These are phyloP conservation scores for Antrozous pallidus DNA, from an alignment of 2,797 vertebrate genomes.

Conservation along the genomic window DNA sequence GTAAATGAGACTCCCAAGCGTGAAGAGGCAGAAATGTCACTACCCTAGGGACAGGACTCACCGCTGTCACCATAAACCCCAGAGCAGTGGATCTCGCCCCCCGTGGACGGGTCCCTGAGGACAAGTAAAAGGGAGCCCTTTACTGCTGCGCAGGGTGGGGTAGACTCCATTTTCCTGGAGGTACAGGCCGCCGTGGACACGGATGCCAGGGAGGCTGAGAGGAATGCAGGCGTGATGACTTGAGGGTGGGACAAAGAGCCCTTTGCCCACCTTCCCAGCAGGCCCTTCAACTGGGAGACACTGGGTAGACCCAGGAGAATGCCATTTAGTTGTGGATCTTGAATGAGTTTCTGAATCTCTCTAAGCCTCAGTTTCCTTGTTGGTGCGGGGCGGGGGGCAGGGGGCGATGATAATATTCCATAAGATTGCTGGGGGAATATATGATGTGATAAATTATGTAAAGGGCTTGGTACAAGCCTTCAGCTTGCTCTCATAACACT, in stretches of 20 bases:
- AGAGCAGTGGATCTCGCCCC: not conserved
- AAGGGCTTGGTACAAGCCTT: not conserved
- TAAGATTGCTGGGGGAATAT: not conserved
- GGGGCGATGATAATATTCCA: not conserved
- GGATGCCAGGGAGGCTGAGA: not conserved
- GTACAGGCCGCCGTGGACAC: not conserved
- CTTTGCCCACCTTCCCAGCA: not conserved
- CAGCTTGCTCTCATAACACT: rapidly evolving
- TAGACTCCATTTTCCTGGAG: not conserved
- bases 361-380: not conserved
- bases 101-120: not conserved
- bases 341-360: not conserved
- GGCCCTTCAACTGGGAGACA: not conserved
- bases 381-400: not conserved
- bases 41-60: not conserved
- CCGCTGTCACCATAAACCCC: not conserved
- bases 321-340: not conserved
- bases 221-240: not conserved
- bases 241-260: not conserved
- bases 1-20: not conserved
- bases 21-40: not conserved
- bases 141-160: too few species aligned
- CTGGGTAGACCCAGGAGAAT: not conserved
- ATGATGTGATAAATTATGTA: not conserved
- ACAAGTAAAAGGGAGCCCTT: not conserved